Base-by-base conservation (phyloP, 2,888 invertebrate genomes). In the Drosophila neoperkinsi region DNA sequence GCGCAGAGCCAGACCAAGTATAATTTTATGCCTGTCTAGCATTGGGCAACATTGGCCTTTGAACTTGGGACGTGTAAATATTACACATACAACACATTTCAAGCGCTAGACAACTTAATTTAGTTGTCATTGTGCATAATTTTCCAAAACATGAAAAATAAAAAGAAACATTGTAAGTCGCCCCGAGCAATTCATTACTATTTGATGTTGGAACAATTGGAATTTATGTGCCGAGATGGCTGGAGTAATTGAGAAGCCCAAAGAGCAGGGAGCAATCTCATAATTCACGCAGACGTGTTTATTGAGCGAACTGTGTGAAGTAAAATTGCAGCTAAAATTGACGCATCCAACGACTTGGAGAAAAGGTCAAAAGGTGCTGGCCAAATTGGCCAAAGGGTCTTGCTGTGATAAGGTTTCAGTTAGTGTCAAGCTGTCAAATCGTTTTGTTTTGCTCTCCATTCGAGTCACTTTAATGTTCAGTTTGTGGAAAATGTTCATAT, bases 171-270 rank as follows among this genome's bases (percentile, higher is more conserved):
- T 75, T 71, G 65, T 72, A 51, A 66, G 67, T 21, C 51, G 82
- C 79, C 71, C 63, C 81, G 61, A 56, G 83, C 72, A 70, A 83
- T 85, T 86, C 71, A 85, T 85, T 85, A 85, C 66, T 60, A 68
- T 79, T 76, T 88, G 68, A 83, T 88, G 88, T 71, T 76, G 63
- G 46, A 67, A 69, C 83, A 90, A 83, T 81, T 81, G 81, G 70
- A 76, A 86, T 86, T 86, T 88, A 86, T 90, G 84, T 78, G 74
- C 53, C 69, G 74, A 31, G 30, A 70, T 68, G 60, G 50, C 66
- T 55, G 60, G 58, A 57, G 75, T 90, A 85, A 90, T 88, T 84
- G 84, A 82, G 83, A 90, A 64, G 79, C 60, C 51, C 43, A n/a
- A 53, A 50, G 73, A 36, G 65, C 63, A 56, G n/a, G 50, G 38